These are phyloP conservation scores for Emys orbicularis DNA, from an alignment of 2,797 vertebrate genomes.

Conservation along the genomic window DNA sequence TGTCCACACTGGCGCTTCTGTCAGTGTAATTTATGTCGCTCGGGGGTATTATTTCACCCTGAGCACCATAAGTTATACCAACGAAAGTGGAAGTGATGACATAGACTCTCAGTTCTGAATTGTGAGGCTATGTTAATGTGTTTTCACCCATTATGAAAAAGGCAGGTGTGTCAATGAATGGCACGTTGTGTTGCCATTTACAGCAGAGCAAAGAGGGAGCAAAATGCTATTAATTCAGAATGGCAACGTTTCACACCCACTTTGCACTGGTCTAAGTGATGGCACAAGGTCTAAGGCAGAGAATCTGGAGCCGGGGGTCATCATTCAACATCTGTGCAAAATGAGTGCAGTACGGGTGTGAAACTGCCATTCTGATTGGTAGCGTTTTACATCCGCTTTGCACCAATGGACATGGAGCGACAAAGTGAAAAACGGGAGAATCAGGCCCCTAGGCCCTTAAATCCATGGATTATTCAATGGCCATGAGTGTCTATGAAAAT, in stretches of 20 bases:
- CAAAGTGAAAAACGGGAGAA: not conserved
- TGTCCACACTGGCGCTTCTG: too few relatives aligned
- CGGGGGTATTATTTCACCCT: too few relatives aligned
- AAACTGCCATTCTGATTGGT: not conserved
- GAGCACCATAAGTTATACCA: too few relatives aligned
- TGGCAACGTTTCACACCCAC: not conserved
- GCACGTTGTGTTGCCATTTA: not conserved
- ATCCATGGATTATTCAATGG: too few relatives aligned
- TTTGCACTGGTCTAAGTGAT: not conserved
- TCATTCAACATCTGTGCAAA: not conserved
- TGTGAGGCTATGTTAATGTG: too few relatives aligned
- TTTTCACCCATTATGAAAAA: too few relatives aligned
- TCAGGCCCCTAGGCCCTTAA: too few relatives aligned
- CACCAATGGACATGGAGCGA: not conserved
- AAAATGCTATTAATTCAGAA: not conserved
- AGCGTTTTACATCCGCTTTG: not conserved
- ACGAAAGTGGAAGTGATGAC: too few relatives aligned
- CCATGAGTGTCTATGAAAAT: too few relatives aligned
- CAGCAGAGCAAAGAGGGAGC: not conserved
- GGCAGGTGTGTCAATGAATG: too few relatives aligned
- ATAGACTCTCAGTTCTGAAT: too few relatives aligned
- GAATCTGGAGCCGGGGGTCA: not conserved
- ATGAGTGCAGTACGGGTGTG: not conserved
- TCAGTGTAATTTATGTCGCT: too few relatives aligned
- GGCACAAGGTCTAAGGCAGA: not conserved